phyloP scores from a whole-genome alignment of 2,113 vertebrate genomes.

The Peromyscus polionotus region DNA sequence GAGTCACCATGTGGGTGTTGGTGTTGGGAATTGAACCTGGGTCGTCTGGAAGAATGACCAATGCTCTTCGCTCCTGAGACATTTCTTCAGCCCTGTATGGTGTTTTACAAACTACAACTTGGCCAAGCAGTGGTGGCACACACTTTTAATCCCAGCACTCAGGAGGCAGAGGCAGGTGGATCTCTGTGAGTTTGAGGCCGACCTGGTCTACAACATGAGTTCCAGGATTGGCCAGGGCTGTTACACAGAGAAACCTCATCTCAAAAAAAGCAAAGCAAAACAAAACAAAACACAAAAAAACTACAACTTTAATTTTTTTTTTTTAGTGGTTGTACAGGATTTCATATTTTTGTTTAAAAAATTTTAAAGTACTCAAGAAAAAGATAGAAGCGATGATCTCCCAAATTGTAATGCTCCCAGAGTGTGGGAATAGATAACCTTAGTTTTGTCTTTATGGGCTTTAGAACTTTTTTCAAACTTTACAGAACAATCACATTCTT shows the following conservation, averaged over 20 bases:
- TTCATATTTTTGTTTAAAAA: not conserved
- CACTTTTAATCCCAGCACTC: not conserved
- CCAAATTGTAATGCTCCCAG: constrained; percentile 7
- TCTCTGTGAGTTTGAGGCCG: not conserved
- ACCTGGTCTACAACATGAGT: not conserved
- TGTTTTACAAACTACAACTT: not conserved
- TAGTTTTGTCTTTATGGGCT: constrained; percentile 23
- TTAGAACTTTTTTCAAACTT: not conserved
- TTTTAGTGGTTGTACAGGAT: not conserved
- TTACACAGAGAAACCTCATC: not conserved
- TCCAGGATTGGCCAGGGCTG: not conserved
- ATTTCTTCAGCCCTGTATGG: not conserved
- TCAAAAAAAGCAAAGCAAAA: not conserved
- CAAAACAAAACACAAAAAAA: not conserved
- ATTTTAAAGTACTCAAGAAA: not conserved
- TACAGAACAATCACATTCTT: constrained; percentile 11
- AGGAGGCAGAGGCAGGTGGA: not conserved
- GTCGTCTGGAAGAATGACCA: not conserved
- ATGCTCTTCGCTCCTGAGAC: not conserved
- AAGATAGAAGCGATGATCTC: not conserved
- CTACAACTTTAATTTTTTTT: not conserved
- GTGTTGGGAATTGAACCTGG: not conserved
- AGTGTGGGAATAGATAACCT: not conserved
- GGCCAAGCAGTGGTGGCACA: not conserved
- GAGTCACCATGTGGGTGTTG: not conserved